These are phyloP conservation scores for Tenebrio molitor DNA, from an alignment of 1,140 invertebrate species.

Conservation along the genomic window DNA sequence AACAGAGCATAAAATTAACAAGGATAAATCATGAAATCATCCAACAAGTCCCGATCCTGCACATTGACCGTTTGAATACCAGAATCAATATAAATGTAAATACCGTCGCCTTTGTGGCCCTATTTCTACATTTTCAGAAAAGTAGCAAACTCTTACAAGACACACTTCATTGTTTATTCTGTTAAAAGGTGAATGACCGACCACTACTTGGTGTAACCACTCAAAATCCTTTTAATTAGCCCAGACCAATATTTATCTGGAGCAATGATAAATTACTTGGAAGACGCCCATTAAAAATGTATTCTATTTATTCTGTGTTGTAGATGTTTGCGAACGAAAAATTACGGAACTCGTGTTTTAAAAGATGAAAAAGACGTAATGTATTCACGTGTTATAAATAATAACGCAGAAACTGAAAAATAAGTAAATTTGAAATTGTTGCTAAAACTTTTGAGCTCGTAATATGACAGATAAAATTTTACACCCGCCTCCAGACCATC, in stretches of 20 bases:
- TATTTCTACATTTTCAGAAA: slow-evolving; percentile 22
- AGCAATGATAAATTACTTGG: no score
- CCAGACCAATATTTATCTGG: no score
- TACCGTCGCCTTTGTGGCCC: slow-evolving; percentile 4
- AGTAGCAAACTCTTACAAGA: not conserved
- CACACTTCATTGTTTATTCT: slow-evolving; percentile 1
- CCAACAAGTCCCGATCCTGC: not conserved
- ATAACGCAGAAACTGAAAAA: slow-evolving; percentile 1
- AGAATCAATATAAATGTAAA: slow-evolving; percentile 27
- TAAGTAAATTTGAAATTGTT: not conserved
- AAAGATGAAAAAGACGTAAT: not conserved
- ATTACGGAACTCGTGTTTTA: not conserved
- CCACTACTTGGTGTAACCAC: no score
- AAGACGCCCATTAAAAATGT: no score
- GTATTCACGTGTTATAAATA: not conserved
- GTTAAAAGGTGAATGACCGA: no score
- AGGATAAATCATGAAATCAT: no score
- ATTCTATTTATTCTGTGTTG: no score
- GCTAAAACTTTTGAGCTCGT: slow-evolving; percentile 5
- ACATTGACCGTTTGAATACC: not conserved
- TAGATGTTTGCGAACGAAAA: no score
- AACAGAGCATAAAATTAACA: no score
- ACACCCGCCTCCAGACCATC: not conserved
- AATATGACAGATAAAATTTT: slow-evolving; percentile 27
- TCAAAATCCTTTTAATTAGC: no score